Evolutionary conservation across 2,888 invertebrate genomes (phyloP).

Genomic region (Eupsilia transversa): DNA sequence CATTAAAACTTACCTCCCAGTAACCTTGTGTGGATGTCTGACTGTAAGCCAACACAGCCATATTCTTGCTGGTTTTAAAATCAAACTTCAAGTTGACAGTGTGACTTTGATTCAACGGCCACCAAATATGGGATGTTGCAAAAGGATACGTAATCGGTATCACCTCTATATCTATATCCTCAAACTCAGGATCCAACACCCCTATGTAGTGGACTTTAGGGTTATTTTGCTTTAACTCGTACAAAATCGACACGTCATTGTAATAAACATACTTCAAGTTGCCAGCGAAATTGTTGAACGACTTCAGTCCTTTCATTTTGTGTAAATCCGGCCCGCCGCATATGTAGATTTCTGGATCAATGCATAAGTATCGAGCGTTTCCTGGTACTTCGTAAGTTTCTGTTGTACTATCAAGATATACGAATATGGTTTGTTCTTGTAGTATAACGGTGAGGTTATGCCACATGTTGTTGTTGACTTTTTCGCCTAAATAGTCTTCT

Average conservation of each 20-base stretch:
- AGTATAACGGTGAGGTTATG: slow-evolving; percentile 97
- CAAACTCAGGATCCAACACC: slow-evolving; percentile 95
- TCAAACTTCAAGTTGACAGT: slow-evolving; percentile 95
- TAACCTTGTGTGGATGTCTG: slow-evolving; percentile 94
- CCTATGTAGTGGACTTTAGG: slow-evolving; percentile 96
- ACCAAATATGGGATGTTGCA: slow-evolving; percentile 97
- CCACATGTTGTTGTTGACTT: slow-evolving; percentile 95
- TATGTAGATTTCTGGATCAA: slow-evolving; percentile 98
- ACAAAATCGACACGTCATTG: slow-evolving; percentile 97
- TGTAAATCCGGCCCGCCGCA: slow-evolving; percentile 96
- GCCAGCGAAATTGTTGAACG: slow-evolving; percentile 96
- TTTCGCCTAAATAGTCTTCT: slow-evolving; percentile 92
- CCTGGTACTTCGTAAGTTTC: slow-evolving; percentile 93
- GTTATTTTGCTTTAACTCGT: slow-evolving; percentile 95
- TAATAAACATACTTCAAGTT: slow-evolving; percentile 97
- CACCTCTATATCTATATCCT: slow-evolving; percentile 95
- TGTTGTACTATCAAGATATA: slow-evolving; percentile 94
- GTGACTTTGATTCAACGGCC: slow-evolving; percentile 94
- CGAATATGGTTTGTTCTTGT: slow-evolving; percentile 93
- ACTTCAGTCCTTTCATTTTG: slow-evolving; percentile 95
- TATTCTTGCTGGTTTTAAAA: slow-evolving; percentile 95
- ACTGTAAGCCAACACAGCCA: slow-evolving; percentile 96
- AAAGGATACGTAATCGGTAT: slow-evolving; percentile 98
- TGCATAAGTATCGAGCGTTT: slow-evolving; percentile 92
- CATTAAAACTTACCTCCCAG: slow-evolving; percentile 93